Evolutionary conservation across 2,797 vertebrate species (phyloP).

Genomic region (Brotogeris chrysoptera): DNA sequence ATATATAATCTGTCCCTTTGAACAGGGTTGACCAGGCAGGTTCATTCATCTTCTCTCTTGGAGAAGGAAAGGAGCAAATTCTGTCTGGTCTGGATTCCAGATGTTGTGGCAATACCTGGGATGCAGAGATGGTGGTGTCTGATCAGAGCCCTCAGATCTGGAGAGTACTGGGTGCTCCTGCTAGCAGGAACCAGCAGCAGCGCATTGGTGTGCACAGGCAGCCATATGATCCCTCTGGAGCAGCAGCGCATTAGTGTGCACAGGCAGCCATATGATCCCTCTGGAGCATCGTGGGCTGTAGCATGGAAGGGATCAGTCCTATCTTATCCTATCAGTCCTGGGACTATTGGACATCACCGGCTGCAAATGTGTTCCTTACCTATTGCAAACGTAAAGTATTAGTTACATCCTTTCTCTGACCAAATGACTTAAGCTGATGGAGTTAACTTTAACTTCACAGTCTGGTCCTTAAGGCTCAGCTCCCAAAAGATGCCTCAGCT

Average conservation of each 20-base stretch:
- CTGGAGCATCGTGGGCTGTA: accelerated
- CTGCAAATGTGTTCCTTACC: accelerated
- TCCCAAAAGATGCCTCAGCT: conserved; percentile 12
- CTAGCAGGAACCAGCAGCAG: not conserved
- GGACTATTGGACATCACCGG: accelerated
- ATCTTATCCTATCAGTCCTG: not conserved
- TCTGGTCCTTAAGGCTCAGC: not conserved
- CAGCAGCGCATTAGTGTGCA: accelerated
- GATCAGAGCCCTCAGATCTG: accelerated
- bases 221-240: not conserved
- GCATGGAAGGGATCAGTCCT: not conserved
- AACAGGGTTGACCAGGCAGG: not conserved
- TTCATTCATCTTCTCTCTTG: conserved; percentile 5
- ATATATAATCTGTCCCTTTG: not conserved
- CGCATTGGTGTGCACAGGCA: accelerated
- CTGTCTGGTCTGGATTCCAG: conserved; percentile 30
- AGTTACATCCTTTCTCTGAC: not conserved
- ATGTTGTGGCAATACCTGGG: not conserved
- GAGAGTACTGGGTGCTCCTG: not conserved
- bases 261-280: not conserved
- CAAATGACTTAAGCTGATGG: not conserved
- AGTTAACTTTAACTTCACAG: not conserved
- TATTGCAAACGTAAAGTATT: accelerated
- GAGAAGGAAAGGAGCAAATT: not conserved
- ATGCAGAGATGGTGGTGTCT: not conserved